Base-by-base conservation (phyloP, 2,888 invertebrate species). In the Cheilosia scutellata region DNA sequence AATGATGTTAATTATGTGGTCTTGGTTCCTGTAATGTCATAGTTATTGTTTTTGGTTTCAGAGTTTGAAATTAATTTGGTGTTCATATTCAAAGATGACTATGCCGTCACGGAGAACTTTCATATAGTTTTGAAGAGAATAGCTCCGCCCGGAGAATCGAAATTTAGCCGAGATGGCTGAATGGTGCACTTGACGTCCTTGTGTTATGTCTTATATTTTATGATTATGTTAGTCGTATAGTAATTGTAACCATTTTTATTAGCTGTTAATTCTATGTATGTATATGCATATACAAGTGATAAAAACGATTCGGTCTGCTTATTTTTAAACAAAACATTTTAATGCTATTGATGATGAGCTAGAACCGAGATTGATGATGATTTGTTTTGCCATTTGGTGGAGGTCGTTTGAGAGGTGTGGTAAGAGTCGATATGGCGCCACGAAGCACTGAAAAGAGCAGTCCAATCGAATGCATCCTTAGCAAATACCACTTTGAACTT, bases 11-110 rank as follows among this genome's bases (percentile, higher is more conserved):
- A 20, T 20, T 20, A 20, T 20, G 20, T 20, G 2, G 49, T 1
- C 11, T 7, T 49, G 11, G 3, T 9, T 2, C 11, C 11, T 75
- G n/a, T 70, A 47, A 74, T 25, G 42, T 33, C 31, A 1, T 7
- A 37, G 37, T 25, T 20, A 20, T 20, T 20, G 20, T 63, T 7
- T 89, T 89, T 87, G 88, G 84, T 94, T 95, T 87, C 94, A 98
- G 98, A 98, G 92, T 99, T 99, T 93, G 98, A 98, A 93, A 94
- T 98, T 5, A 98, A 98, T 92, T 94, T 99, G 63, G 97, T 98
- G 0, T 95, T 98, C 40, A 95, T 98, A 87, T 98, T 99, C 91
- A 96, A 97, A 90, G 97, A 98, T 91, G 98, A 98, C 91, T 97
- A 98, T 91, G 93, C 98, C 77, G 96, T 98, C 44, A 98, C 98